Evolutionary conservation across 2,888 invertebrate genomes (phyloP).

Genomic region (Nephrotoma flavescens): DNA sequence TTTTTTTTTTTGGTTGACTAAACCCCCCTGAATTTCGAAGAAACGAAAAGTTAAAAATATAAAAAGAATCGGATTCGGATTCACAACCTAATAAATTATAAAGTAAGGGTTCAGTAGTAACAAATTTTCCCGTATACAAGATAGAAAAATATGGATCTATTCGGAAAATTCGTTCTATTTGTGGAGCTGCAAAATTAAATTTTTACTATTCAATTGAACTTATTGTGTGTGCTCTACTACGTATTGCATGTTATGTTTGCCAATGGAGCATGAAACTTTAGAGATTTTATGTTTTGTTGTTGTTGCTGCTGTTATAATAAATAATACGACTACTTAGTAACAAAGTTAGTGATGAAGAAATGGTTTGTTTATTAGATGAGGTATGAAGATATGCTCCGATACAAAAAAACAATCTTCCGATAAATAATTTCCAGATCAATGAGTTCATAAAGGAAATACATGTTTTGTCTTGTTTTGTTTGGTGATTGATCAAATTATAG

Average conservation of each 20-base stretch:
- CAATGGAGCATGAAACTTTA: not conserved
- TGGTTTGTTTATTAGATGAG: not conserved
- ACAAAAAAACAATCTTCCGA: not conserved
- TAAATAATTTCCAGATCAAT: not conserved
- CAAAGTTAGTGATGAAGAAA: not conserved
- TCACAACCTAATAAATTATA: not conserved
- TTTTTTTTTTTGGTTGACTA: not conserved
- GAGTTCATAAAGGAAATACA: not conserved
- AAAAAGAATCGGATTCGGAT: not conserved
- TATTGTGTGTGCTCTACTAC: not conserved
- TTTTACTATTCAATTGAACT: not conserved
- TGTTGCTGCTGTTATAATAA: not conserved
- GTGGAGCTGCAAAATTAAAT: not conserved
- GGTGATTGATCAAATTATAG: not conserved
- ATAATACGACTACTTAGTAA: not conserved
- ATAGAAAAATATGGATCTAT: not conserved
- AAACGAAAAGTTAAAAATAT: not conserved
- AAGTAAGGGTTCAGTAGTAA: not conserved
- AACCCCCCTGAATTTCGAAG: not conserved
- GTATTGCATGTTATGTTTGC: not conserved
- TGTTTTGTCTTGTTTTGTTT: not conserved
- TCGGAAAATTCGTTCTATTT: not conserved
- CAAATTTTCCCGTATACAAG: not conserved
- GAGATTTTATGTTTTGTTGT: not conserved
- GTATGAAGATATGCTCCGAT: not conserved